These are phyloP conservation scores for Calliopum simillimum DNA, from an alignment of 2,888 invertebrate species.

Conservation along the genomic window DNA sequence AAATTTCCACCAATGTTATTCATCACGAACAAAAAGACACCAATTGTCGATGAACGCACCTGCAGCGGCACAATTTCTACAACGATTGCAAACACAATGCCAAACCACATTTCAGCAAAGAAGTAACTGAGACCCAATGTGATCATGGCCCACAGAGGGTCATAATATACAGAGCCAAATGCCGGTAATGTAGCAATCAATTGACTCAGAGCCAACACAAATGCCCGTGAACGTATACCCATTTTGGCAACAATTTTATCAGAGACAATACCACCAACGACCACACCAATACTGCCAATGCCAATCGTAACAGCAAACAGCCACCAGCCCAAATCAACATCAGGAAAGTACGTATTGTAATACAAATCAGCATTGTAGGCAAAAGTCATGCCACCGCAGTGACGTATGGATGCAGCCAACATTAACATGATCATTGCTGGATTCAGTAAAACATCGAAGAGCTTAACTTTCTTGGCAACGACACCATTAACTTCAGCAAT, in stretches of 20 bases:
- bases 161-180: slow-evolving; percentile 86
- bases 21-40: slow-evolving; percentile 91
- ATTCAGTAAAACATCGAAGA: slow-evolving; percentile 82
- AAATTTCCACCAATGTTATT: slow-evolving; percentile 92
- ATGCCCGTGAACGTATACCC: slow-evolving; percentile 84
- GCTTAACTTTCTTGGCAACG: slow-evolving; percentile 70
- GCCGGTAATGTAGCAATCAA: slow-evolving; percentile 86
- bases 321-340: slow-evolving; percentile 92
- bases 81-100: slow-evolving; percentile 89
- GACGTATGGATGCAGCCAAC: slow-evolving; percentile 88
- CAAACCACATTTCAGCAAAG: slow-evolving; percentile 96
- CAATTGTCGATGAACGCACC: slow-evolving; percentile 86
- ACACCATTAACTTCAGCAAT: slow-evolving; percentile 75
- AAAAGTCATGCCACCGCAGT: slow-evolving; percentile 91
- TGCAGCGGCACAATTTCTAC: slow-evolving; percentile 88
- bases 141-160: slow-evolving; percentile 87
- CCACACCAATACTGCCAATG: slow-evolving; percentile 78
- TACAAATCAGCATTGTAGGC: slow-evolving; percentile 92
- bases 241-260: slow-evolving; percentile 89
- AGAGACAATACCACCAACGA: slow-evolving; percentile 80
- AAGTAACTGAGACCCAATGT: slow-evolving; percentile 89
- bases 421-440: slow-evolving; percentile 84
- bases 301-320: slow-evolving; percentile 88
- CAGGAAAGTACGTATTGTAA: slow-evolving; percentile 89
- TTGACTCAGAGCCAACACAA: slow-evolving; percentile 85